Evolutionary conservation across 2,888 invertebrate species (phyloP), one percentile per base, ranked within the genome.

Genomic region (Heterodera filipjevi): DNA sequence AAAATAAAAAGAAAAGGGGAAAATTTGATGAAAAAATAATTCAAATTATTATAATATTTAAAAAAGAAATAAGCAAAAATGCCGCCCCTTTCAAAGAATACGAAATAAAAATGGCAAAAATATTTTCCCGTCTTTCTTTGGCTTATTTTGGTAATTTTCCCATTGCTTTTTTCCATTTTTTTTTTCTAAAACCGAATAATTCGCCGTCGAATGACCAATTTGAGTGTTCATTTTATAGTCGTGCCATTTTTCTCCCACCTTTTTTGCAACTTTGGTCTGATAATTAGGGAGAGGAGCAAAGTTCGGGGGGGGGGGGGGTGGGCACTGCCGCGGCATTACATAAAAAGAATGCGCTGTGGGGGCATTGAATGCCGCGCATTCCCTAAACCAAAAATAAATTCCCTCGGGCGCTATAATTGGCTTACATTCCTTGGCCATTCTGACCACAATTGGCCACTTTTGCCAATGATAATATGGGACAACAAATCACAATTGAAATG

Each of bases 351-450:
- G 19, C 59, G 59, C n/a, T 16, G 12, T 44, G 5, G 44, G 49
- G 59, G n/a, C n/a, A 10, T 5, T 59, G 59, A 59, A 59, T 10
- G 59, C 59, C 59, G 59, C 59, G 59, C 59, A 59, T 59, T 27
- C 8, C 27, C 27, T 6, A 59, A 59, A 59, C n/a, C 19, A 16
- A 53, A 53, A 53, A 53, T 22, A 53, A 53, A 27, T 27, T 59
- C 59, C 59, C 59, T n/a, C 27, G 59, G 27, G 53, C 8, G 59
- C n/a, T 59, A n/a, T 59, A 59, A 59, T 59, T 59, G 59, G 59
- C 59, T 8, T 16, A 16, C 49, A 59, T 59, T 27, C 10, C 27
- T 59, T 22, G 22, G 49, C 19, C 32, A 66, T 12, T 66, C 8
- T 32, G 27, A n/a, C 19, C 66, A 66, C 66, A 66, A 66, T 14